Evolutionary conservation across 2,888 invertebrate species (phyloP), one percentile per base, ranked within the genome.

Genomic region (Antitype chi): DNA sequence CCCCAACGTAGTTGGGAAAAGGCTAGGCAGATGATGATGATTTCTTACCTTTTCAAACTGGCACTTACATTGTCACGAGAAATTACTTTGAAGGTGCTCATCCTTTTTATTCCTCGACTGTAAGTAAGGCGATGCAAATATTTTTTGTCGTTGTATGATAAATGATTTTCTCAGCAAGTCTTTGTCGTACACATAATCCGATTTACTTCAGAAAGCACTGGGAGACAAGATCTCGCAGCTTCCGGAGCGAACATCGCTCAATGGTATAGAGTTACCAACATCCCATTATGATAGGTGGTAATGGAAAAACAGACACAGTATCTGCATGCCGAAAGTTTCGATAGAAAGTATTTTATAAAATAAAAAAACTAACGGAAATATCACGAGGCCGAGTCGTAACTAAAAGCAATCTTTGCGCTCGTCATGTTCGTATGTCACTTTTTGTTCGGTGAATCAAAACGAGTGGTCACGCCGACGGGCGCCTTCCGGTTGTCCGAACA

Each of bases 251-350:
- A 38, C 53, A 52, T 52, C n/a, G 15, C 25, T 52, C 78, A 73
- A 73, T 15, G 28, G 49, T 72, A 79, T 79, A 8, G 8, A 73
- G 67, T 79, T 52, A 62, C 79, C 43, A 55, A 68, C 32, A 25
- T 47, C 7, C 1, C 8, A 28, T 23, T 53, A 57, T n/a, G 32
- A 63, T 47, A 28, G 0, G 5, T 20, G 28, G 23, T 57, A 57
- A 47, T 23, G 15, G 9, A 28, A 67, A 66, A 15, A 49, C 49
- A 49, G 15, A 28, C 23, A 25, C 20, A 6, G 8, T 15, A 28
- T 13, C 7, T 47, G 20, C 57, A 57, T 59, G 28, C 28, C 8
- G 59, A 28, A 28, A 25, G 8, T 17, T 28, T 17, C 0, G 25
- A 28, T 28, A 17, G 28, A 8, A 25, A 25, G 6, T 59, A 57